Evolutionary conservation across 2,888 invertebrate species (phyloP), one percentile per base, ranked within the genome.

Genomic region (Oscheius sp.): DNA sequence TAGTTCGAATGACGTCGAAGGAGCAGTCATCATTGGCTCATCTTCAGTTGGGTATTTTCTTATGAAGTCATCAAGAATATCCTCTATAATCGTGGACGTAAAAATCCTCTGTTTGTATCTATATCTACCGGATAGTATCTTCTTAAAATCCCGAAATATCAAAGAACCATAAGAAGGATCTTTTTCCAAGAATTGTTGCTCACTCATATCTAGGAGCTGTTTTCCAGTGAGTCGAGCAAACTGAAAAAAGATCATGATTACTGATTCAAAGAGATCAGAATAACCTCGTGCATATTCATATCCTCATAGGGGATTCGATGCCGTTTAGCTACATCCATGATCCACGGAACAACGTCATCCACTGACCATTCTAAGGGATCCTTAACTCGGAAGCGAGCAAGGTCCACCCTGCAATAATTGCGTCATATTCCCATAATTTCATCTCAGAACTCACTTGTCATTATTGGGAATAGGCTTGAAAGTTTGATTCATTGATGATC

Each of bases 311-410:
- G 82, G 49, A 88, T 84, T 64, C 78, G 64, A 72, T 87, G 79
- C 66, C 85, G 74, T 64, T 85, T 81, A 16, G 87, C 87, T 6
- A 86, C 84, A 73, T 86, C 85, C 41, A 88, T 73, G 77, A 88
- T 76, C 88, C 88, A 88, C 7, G 86, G 84, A 45, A 88, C 79
- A 41, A 88, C 86, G 73, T 88, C 88, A 72, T 87, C 86, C 56
- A 75, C 77, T 21, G 73, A 69, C 88, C 88, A 88, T 59, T 85
- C 86, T 55, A 74, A 61, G 12, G 88, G 85, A 64, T 87, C 86
- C 68, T 84, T 85, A 23, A 78, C 88, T 78, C 90, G 90, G 70
- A 83, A 88, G 7, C 85, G 64, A 68, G 79, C 84, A 69, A 88
- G 69, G 70, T 88, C 87, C 13, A 88, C 82, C 56, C 82, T 82